A percentile compares a stretch with the other conserved stretches of the same genome.
These are phyloP conservation scores for Drosophila algonquin DNA, from an alignment of 2,888 invertebrate genomes.

Conservation along the genomic window DNA sequence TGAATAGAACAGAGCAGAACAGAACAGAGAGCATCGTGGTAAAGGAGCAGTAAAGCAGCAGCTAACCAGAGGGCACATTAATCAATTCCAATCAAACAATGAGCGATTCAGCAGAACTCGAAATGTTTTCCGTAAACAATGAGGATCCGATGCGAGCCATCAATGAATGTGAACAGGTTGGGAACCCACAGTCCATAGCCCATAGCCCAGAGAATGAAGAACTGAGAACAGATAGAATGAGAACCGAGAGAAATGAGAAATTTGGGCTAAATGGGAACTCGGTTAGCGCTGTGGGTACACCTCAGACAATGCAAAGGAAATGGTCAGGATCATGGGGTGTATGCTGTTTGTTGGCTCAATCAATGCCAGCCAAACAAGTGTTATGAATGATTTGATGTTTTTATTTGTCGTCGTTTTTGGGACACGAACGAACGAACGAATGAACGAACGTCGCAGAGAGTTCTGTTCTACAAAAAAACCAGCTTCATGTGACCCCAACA, in stretches of 20 bases:
- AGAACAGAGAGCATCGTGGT: no score
- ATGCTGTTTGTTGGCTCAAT: constrained; percentile 76
- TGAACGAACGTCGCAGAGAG: constrained; percentile 1
- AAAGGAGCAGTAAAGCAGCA: neutral
- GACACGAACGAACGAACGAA: constrained; percentile 5
- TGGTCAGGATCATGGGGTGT: constrained; percentile 70
- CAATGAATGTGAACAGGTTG: constrained; percentile 72
- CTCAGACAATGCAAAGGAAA: constrained; percentile 44
- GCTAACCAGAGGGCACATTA: constrained; percentile 59
- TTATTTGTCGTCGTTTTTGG: constrained; percentile 58
- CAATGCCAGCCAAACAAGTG: constrained; percentile 78
- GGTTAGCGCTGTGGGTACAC: constrained; percentile 7
- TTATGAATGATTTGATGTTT: constrained; percentile 80
- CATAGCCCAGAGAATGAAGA: neutral
- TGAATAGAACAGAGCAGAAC: constrained; percentile 12
- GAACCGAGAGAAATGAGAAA: constrained; percentile 19
- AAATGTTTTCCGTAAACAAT: constrained; percentile 69
- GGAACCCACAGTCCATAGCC: constrained; percentile 6
- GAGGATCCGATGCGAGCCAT: constrained; percentile 37
- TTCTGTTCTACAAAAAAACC: constrained; percentile 4
- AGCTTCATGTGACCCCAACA: constrained; percentile 50
- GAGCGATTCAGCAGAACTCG: constrained; percentile 60
- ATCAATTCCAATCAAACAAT: constrained; percentile 68
- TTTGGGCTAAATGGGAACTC: constrained; percentile 24
- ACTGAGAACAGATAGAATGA: neutral